Evolutionary conservation across 2,113 vertebrate genomes (phyloP), one percentile per base, ranked within the genome.

Genomic region (Cyprinodon variegatus): DNA sequence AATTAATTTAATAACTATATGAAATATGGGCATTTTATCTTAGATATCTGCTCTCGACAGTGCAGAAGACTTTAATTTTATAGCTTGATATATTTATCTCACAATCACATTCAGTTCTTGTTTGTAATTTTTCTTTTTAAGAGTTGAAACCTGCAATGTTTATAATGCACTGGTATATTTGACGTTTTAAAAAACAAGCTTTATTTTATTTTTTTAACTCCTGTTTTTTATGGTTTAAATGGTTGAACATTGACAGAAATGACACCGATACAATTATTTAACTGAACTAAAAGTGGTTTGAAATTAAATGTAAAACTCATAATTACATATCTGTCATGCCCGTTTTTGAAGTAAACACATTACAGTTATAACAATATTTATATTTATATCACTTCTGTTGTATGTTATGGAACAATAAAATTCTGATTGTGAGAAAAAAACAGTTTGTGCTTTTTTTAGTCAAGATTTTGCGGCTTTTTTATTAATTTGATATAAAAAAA

Each of bases 351-450:
- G 81, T 86, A 62, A 81, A 73, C 68, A 72, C 90, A 83, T 74
- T 84, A 83, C 60, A 64, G 74, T 85, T 74, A 88, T 74, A 83
- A 78, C 74, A 70, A 80, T 84, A 85, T 91, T 89, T 91, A 92
- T 89, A 92, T 92, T 91, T 91, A 77, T 92, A 91, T 90, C 0
- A 89, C 85, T 91, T 92, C 79, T 92, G 88, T 89, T 92, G 89
- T 90, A 85, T 91, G 89, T 87, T 86, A 92, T 79, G 68, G 75
- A 91, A 92, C 83, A 92, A 81, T 91, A 91, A 92, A 92, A 81
- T 62, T 71, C 76, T 88, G 81, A 88, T 91, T 91, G 92, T 92
- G 86, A 91, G 71, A 83, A 75, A 81, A 86, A 50, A 36, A 1
- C 3, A 13, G 45, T 13, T 29, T 2, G 40, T 29, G 29, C 12